Evolutionary conservation across 1,140 invertebrate genomes (phyloP).

Genomic region (Drosophila arizonae): DNA sequence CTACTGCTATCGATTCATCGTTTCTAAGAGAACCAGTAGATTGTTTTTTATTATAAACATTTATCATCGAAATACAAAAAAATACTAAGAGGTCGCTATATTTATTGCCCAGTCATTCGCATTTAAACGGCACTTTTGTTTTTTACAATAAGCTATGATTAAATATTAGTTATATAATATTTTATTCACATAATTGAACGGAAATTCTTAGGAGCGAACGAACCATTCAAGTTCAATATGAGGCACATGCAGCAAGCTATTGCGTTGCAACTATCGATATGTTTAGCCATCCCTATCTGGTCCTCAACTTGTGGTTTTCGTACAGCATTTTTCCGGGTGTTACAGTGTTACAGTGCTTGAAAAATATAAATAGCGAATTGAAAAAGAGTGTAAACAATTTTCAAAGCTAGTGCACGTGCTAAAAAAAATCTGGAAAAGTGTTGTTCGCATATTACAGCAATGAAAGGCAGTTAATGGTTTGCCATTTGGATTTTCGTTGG

Average conservation of each 20-base stretch:
- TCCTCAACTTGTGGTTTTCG: constrained; percentile 52
- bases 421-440: constrained; percentile 29
- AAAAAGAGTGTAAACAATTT: constrained; percentile 56
- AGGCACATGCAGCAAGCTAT: background rate
- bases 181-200: background rate
- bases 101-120: background rate
- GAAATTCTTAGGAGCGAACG: background rate
- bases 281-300: constrained; percentile 41
- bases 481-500: constrained; percentile 55
- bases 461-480: constrained; percentile 63
- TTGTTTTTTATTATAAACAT: background rate
- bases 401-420: constrained; percentile 25
- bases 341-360: constrained; percentile 68
- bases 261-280: constrained; percentile 28
- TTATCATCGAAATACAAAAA: too few relatives aligned
- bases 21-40: background rate
- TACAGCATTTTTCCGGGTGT: constrained; percentile 75
- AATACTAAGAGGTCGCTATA: background rate
- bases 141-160: background rate
- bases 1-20: background rate
- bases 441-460: constrained; percentile 35
- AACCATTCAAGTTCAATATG: background rate
- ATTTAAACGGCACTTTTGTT: too few relatives aligned
- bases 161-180: constrained; percentile 10
- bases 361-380: constrained; percentile 70